Base-by-base conservation (phyloP, 1,140 invertebrate species). In the Antheraea pernyi region DNA sequence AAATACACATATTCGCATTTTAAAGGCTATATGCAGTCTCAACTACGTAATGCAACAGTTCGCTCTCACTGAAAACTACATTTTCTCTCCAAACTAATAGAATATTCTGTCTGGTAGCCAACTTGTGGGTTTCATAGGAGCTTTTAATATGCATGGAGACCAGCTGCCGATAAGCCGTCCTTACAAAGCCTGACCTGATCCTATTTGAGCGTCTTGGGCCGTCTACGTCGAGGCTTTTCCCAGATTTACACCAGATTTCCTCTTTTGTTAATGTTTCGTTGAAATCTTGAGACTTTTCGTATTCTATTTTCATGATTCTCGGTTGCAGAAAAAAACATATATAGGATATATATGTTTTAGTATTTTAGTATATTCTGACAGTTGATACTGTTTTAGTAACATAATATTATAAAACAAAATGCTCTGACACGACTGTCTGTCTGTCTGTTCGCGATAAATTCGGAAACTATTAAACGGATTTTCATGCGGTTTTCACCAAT, bases 121-220 rank as follows among this genome's bases (percentile, higher is more conserved):
- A 68, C 46, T 79, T 65, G 69, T 36, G 64, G 71, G 59, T 36
- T 67, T 65, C 73, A 68, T 71, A 70, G 70, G 68, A 75, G 69
- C 60, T 70, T 78, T 81, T 81, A 83, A 79, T 83, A 83, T 83
- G 79, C 79, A 81, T 78, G 63, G 69, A 53, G 74, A 60, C 67
- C 71, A 74, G 76, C 74, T 77, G 74, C 67, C 75, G 77, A 76
- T 82, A 79, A 82, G 74, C 74, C 70, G 64, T 68, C 71, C 65
- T 66, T 73, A 73, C 77, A 81, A 77, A 77, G 74, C 67, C 75
- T 74, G 75, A 75, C 71, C 73, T 80, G 79, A 81, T 83, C 81
- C 74, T 77, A 67, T 78, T 78, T 76, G 75, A 79, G 74, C 71
- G 61, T 77, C 71, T 73, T 71, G 62, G 66, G 58, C 72, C 72